These are phyloP conservation scores for Picus viridis DNA, from an alignment of 2,797 vertebrate genomes.

Conservation along the genomic window DNA sequence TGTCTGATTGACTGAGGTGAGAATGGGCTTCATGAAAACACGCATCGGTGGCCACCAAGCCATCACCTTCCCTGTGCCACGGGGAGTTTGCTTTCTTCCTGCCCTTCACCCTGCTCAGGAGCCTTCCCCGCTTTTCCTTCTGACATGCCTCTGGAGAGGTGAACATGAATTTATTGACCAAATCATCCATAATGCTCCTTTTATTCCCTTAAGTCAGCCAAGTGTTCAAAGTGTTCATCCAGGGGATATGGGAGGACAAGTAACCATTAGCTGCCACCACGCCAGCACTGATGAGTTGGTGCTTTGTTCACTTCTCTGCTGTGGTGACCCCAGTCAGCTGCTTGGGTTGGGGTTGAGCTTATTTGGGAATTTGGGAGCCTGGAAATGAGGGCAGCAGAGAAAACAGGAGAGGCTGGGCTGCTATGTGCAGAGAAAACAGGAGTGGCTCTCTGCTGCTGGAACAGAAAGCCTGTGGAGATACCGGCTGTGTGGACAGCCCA, in stretches of 20 bases:
- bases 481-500: not conserved
- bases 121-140: not conserved
- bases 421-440: not conserved
- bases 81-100: not conserved
- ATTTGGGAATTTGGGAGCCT: not conserved
- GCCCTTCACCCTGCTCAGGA: not conserved
- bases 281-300: fast-evolving
- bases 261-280: fast-evolving
- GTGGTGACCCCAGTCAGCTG: not conserved
- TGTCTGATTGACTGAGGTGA: not conserved
- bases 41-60: not conserved
- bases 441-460: not conserved
- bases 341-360: not conserved
- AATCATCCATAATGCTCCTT: not conserved
- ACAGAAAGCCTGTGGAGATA: not conserved
- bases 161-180: not conserved
- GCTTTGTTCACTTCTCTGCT: not conserved
- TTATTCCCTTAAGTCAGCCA: not conserved
- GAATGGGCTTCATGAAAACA: not conserved
- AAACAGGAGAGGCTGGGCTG: not conserved
- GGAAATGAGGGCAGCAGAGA: not conserved
- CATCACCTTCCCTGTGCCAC: fast-evolving
- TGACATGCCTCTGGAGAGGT: not conserved
- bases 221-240: fast-evolving
- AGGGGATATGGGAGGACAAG: not conserved